These are phyloP conservation scores for Etia nguti DNA, from an alignment of 2,113 vertebrate genomes.

Conservation along the genomic window DNA sequence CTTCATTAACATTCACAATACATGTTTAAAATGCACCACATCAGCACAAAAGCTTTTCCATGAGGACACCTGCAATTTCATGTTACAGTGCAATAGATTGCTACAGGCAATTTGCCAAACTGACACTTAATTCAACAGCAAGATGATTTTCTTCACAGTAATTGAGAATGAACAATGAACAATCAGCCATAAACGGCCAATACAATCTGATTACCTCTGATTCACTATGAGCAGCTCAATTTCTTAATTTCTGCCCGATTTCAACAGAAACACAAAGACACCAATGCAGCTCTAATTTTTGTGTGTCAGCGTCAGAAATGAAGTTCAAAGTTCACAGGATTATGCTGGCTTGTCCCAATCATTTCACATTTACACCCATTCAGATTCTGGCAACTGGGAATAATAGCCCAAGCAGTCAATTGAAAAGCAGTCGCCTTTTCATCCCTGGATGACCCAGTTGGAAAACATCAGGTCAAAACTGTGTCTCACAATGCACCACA, in stretches of 20 bases:
- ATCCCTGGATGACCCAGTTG: slow-evolving; percentile 49
- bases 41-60: not conserved
- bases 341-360: slow-evolving; percentile 10
- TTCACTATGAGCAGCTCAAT: not conserved
- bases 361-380: slow-evolving; percentile 34
- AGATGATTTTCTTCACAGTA: slow-evolving; percentile 2
- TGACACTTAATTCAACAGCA: slow-evolving; percentile 11
- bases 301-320: not conserved
- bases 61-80: not conserved
- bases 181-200: not conserved
- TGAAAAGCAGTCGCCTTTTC: slow-evolving; percentile 10
- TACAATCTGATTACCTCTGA: slow-evolving; percentile 10
- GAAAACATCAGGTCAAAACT: slow-evolving; percentile 34
- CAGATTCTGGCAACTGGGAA: slow-evolving; percentile 15
- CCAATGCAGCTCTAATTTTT: not conserved
- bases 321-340: slow-evolving; percentile 5
- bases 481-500: slow-evolving; percentile 1
- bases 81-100: not conserved
- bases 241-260: not conserved
- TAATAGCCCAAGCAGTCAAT: slow-evolving; percentile 13
- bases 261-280: not conserved
- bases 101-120: slow-evolving; percentile 9
- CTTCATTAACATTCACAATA: not conserved
- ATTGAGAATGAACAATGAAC: slow-evolving; percentile 34
- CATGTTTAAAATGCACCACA: not conserved